Percentiles rank a stretch among this genome's conserved stretches.
phyloP scores from a whole-genome alignment of 2,888 invertebrate genomes.

The Drosophila demipolita region DNA sequence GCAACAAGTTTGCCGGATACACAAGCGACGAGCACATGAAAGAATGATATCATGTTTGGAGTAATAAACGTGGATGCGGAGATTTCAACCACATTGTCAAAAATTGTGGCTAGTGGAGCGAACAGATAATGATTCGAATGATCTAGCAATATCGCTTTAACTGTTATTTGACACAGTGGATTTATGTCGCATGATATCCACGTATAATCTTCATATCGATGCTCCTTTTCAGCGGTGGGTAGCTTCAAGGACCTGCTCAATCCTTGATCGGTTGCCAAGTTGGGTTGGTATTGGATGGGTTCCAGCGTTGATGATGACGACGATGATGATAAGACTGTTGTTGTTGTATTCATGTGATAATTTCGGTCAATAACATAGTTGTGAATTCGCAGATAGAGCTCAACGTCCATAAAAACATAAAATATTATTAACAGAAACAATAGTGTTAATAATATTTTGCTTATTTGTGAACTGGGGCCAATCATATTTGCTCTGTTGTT shows the following conservation, averaged over 20 bases:
- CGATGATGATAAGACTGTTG: constrained; percentile 21
- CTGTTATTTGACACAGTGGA: constrained; percentile 92
- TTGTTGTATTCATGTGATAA: constrained; percentile 81
- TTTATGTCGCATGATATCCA: constrained; percentile 90
- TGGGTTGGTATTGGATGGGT: constrained; percentile 17
- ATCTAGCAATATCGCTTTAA: constrained; percentile 93
- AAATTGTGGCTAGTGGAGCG: constrained; percentile 90
- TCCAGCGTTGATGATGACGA: constrained; percentile 40
- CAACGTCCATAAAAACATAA: constrained; percentile 90
- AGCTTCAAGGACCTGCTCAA: constrained; percentile 42
- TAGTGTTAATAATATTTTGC: constrained; percentile 88
- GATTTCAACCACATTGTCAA: constrained; percentile 89
- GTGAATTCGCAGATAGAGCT: constrained; percentile 89
- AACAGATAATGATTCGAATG: constrained; percentile 94
- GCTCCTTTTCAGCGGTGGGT: constrained; percentile 58
- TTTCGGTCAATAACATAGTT: constrained; percentile 88
- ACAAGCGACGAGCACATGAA: constrained; percentile 91
- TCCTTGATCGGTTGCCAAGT: constrained; percentile 30
- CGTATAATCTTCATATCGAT: constrained; percentile 75
- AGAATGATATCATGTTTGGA: constrained; percentile 93
- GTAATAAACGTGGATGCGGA: constrained; percentile 88
- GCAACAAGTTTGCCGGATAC: constrained; percentile 91
- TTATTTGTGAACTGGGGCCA: constrained; percentile 90
- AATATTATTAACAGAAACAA: constrained; percentile 87
- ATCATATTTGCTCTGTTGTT: constrained; percentile 86